Percentiles rank a stretch among this genome's conserved stretches.
These are phyloP conservation scores for Diabrotica virgifera DNA, from an alignment of 1,140 invertebrate genomes.

Conservation along the genomic window DNA sequence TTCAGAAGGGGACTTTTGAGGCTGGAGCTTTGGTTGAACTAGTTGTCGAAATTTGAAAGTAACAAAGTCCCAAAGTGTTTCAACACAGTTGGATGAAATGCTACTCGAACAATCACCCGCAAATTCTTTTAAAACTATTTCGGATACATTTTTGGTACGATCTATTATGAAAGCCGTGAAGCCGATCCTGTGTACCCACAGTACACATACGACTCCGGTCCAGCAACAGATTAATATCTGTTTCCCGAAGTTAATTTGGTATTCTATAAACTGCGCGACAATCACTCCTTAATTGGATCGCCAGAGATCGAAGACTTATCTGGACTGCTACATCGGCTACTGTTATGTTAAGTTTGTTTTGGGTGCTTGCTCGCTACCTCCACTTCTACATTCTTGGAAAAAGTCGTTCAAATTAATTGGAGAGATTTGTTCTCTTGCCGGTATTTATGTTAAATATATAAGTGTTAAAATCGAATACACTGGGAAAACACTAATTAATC, in stretches of 20 bases:
- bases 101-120: too few species aligned
- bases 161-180: too few species aligned
- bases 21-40: too few species aligned
- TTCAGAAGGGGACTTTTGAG: too few species aligned
- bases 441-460: slow-evolving; percentile 1
- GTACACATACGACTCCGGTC: background rate
- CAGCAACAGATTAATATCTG: slow-evolving; percentile 1
- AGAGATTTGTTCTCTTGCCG: background rate
- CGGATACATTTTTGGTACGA: too few species aligned
- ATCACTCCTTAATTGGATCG: slow-evolving; percentile 18
- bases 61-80: too few species aligned
- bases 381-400: slow-evolving; percentile 14
- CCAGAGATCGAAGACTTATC: slow-evolving; percentile 7
- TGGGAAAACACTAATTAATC: background rate
- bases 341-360: slow-evolving; percentile 2
- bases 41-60: too few species aligned
- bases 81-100: too few species aligned
- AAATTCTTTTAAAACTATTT: too few species aligned
- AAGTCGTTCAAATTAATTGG: slow-evolving; percentile 1
- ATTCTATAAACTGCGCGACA: slow-evolving; percentile 14
- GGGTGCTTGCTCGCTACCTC: slow-evolving; percentile 2
- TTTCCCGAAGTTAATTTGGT: slow-evolving; percentile 15
- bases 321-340: slow-evolving; percentile 17
- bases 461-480: background rate
- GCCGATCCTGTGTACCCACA: background rate